phyloP scores from a whole-genome alignment of 2,113 vertebrate genomes.

The Triplophysa rosa region DNA sequence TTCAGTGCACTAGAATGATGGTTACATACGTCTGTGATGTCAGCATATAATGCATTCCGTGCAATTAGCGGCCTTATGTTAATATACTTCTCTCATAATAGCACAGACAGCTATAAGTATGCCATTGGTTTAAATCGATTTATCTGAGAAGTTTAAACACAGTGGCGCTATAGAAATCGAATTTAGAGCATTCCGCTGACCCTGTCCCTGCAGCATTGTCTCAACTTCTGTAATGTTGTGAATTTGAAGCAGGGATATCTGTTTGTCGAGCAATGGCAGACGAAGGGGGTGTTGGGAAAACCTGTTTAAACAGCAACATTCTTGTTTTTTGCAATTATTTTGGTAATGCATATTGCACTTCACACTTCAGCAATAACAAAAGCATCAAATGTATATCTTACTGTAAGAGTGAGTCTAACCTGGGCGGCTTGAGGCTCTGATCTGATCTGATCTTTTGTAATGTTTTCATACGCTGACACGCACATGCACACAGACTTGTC shows the following conservation, averaged over 20 bases:
- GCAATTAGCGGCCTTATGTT: not conserved
- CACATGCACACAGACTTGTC: slow-evolving; percentile 5
- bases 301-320: not conserved
- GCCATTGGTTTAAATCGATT: not conserved
- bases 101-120: not conserved
- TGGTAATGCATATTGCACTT: too few species aligned
- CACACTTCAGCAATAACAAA: not conserved
- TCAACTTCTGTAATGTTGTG: not conserved
- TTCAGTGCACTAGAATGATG: not conserved
- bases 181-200: not conserved
- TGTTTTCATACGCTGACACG: slow-evolving; percentile 10
- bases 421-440: slow-evolving; percentile 11
- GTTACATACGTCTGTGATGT: not conserved
- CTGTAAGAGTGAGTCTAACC: not conserved
- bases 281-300: not conserved
- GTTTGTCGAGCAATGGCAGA: not conserved
- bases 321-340: not conserved
- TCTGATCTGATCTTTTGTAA: slow-evolving; percentile 22
- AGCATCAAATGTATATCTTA: slow-evolving; percentile 1
- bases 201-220: not conserved
- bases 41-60: not conserved
- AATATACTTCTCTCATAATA: not conserved
- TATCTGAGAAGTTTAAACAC: not conserved
- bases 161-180: not conserved
- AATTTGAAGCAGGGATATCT: not conserved